A percentile compares a stretch with the other conserved stretches of the same genome.
Conservation (phyloP, 2,888 invertebrate species). For the Chrysopilus asiliformis region DNA sequence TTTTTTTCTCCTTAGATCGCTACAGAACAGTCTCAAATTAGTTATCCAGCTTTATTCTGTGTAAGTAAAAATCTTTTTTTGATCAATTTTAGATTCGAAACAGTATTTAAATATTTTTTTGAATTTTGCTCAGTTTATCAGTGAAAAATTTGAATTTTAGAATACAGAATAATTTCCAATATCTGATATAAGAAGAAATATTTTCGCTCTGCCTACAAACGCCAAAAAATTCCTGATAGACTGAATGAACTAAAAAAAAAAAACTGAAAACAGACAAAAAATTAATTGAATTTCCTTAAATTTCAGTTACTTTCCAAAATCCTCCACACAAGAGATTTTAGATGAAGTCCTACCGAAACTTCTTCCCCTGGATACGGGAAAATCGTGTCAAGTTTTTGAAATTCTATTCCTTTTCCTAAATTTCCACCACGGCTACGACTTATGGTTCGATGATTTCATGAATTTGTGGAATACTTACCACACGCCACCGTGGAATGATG, state of each 20-base stretch:
- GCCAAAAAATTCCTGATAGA: too few relatives aligned
- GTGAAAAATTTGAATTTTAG: too few relatives aligned
- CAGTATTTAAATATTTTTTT: too few relatives aligned
- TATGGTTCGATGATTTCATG: conserved; percentile 73
- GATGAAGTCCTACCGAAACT: conserved; percentile 67
- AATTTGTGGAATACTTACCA: conserved; percentile 63
- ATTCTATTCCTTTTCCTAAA: conserved; percentile 60
- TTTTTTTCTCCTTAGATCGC: conserved; percentile 11
- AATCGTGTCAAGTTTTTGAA: conserved; percentile 40
- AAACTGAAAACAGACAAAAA: neutral
- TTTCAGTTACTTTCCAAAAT: conserved; percentile 53
- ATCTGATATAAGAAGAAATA: too few relatives aligned
- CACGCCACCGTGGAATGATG: conserved; percentile 41
- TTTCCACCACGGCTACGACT: conserved; percentile 49
- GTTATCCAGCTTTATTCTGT: conserved; percentile 14
- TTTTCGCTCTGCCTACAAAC: too few relatives aligned
- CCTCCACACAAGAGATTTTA: conserved; percentile 73
- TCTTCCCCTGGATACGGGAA: conserved; percentile 53
- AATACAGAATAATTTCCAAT: too few relatives aligned
- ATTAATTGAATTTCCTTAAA: conserved; percentile 1
- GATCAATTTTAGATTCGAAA: too few relatives aligned
- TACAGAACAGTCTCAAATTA: conserved; percentile 14
- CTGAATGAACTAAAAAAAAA: neutral
- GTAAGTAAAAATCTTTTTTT: conserved; percentile 14
- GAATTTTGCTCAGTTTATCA: too few relatives aligned